Evolutionary conservation across 2,113 vertebrate genomes (phyloP).

Genomic region (Cinclus cinclus): DNA sequence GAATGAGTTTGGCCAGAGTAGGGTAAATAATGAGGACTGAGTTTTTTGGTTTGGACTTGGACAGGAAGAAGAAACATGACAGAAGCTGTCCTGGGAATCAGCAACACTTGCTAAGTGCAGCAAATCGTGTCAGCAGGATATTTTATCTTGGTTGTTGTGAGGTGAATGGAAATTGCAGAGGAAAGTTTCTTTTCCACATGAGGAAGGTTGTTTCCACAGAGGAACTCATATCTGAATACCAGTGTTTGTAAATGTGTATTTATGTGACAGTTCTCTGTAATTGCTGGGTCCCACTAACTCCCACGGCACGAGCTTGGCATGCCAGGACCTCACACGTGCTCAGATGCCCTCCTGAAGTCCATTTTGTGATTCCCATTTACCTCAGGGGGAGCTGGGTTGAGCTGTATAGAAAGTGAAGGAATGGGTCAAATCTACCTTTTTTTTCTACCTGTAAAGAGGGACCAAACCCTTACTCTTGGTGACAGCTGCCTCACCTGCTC

Average conservation of each 20-base stretch:
- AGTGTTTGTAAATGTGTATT: slow-evolving; percentile 7
- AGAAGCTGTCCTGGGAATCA: not conserved
- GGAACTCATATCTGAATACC: not conserved
- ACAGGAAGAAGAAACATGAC: not conserved
- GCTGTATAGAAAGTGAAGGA: not conserved
- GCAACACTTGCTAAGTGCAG: not conserved
- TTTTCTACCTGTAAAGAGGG: not conserved
- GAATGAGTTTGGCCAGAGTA: not conserved
- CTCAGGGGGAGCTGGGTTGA: not conserved
- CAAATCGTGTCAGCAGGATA: not conserved
- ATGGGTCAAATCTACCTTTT: not conserved
- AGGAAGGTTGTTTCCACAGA: not conserved
- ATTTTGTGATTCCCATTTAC: not conserved
- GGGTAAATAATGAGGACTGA: not conserved
- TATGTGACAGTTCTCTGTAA: not conserved
- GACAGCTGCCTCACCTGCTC: not conserved
- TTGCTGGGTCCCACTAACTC: not conserved
- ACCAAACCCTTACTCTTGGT: slow-evolving; percentile 9
- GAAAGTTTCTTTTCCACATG: not conserved
- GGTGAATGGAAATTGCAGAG: not conserved
- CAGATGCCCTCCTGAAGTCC: not conserved
- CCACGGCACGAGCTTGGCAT: not conserved
- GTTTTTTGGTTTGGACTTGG: not conserved
- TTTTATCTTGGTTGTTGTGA: not conserved
- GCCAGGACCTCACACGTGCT: not conserved